Conservation (phyloP, 2,888 invertebrate genomes). For the Orthosia gracilis region DNA sequence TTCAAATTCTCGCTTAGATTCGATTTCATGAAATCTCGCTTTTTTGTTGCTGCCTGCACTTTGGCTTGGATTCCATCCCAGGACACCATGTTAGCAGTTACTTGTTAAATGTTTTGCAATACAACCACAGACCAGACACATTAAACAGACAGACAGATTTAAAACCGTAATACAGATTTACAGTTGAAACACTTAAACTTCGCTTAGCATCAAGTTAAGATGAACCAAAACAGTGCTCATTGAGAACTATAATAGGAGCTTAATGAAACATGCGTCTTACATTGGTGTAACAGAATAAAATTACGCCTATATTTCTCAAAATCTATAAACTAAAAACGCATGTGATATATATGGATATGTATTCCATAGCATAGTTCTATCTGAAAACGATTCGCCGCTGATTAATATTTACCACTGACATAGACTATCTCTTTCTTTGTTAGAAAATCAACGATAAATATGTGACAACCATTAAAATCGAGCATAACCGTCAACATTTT, state of each 20-base stretch:
- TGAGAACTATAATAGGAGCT: slow-evolving; percentile 4
- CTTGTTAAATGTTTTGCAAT: neutral
- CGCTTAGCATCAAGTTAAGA: slow-evolving; percentile 5
- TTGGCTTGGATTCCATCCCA: too few species aligned
- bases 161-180: too few species aligned
- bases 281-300: neutral
- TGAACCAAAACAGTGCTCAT: slow-evolving; percentile 9
- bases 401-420: too few species aligned
- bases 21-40: too few species aligned
- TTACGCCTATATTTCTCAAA: neutral
- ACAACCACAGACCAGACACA: neutral
- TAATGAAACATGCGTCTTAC: neutral
- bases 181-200: slow-evolving; percentile 14
- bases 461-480: neutral
- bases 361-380: too few species aligned
- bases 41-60: too few species aligned
- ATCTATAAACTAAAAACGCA: too few species aligned
- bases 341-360: too few species aligned
- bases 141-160: too few species aligned
- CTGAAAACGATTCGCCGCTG: too few species aligned
- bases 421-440: neutral
- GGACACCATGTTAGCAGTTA: too few species aligned
- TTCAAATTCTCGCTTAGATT: neutral
- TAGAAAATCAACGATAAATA: neutral
- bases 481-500: neutral